Evolutionary conservation across 2,888 invertebrate genomes (phyloP).

Genomic region (Sinodicranocentrus sp.): DNA sequence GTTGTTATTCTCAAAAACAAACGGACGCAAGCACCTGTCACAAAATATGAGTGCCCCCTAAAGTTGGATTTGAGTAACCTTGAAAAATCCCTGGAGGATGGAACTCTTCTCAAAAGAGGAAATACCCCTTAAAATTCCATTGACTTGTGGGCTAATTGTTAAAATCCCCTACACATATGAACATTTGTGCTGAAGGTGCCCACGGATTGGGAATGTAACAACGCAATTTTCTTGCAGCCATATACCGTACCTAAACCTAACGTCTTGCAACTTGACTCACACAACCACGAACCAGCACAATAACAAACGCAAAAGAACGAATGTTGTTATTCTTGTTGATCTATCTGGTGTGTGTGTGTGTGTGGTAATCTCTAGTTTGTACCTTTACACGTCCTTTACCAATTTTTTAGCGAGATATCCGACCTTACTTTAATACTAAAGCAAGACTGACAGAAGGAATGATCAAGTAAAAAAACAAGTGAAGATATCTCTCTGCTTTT

Average conservation of each 20-base stretch:
- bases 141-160: too few species aligned
- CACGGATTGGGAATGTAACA: slow-evolving; percentile 17
- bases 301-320: too few species aligned
- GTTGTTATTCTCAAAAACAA: slow-evolving; percentile 39
- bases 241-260: background rate
- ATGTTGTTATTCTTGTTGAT: background rate
- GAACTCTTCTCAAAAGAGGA: background rate
- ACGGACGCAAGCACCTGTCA: slow-evolving; percentile 33
- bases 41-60: background rate
- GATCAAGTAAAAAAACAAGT: slow-evolving; percentile 20
- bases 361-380: background rate
- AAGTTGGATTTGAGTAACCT: slow-evolving; percentile 7
- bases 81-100: background rate
- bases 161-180: background rate
- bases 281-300: background rate
- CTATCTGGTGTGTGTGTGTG: background rate
- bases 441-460: slow-evolving; percentile 7
- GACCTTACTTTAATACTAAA: too few species aligned
- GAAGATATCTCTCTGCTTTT: too few species aligned
- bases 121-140: background rate
- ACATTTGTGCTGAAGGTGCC: background rate
- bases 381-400: too few species aligned
- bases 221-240: slow-evolving; percentile 33
- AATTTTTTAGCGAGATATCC: too few species aligned
- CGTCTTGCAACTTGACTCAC: slow-evolving; percentile 12